Conservation (phyloP, 2,797 vertebrate genomes). For the Catamblyrhynchus diadema region DNA sequence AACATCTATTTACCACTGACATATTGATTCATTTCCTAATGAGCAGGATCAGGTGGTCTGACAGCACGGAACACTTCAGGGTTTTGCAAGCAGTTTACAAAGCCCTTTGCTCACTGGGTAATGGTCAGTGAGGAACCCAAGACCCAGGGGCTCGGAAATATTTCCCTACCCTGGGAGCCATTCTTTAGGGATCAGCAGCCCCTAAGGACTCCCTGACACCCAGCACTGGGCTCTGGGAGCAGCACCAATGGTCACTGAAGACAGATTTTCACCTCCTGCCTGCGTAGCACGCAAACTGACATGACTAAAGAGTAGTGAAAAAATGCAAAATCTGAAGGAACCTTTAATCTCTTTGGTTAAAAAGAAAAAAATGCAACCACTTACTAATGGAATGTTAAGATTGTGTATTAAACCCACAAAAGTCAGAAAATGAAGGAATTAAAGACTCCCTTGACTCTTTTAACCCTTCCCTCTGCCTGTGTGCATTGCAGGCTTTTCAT, state of each 20-base stretch:
- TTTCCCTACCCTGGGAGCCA: not conserved
- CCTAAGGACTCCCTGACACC: not conserved
- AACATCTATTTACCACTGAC: not conserved
- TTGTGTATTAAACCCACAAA: slow-evolving; percentile 69
- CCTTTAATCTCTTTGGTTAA: slow-evolving; percentile 48
- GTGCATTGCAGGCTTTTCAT: slow-evolving; percentile 26
- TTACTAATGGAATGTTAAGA: slow-evolving; percentile 69
- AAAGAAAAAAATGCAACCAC: slow-evolving; percentile 25
- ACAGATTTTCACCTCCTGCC: not conserved
- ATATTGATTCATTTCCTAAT: not conserved
- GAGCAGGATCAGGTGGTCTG: not conserved
- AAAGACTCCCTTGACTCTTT: slow-evolving; percentile 62
- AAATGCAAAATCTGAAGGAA: slow-evolving; percentile 38
- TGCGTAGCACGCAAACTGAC: not conserved
- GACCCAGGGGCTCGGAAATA: not conserved
- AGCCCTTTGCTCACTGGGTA: not conserved
- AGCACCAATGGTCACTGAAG: not conserved
- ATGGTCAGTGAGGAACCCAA: not conserved
- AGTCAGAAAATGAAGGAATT: slow-evolving; percentile 68
- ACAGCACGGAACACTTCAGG: accelerated
- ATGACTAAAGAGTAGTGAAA: not conserved
- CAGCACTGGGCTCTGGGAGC: not conserved
- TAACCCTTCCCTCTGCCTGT: slow-evolving; percentile 55
- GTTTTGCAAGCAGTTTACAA: not conserved
- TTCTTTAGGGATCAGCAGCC: not conserved